These are phyloP conservation scores for Notechis scutatus DNA, from an alignment of 2,113 vertebrate species.

Conservation along the genomic window DNA sequence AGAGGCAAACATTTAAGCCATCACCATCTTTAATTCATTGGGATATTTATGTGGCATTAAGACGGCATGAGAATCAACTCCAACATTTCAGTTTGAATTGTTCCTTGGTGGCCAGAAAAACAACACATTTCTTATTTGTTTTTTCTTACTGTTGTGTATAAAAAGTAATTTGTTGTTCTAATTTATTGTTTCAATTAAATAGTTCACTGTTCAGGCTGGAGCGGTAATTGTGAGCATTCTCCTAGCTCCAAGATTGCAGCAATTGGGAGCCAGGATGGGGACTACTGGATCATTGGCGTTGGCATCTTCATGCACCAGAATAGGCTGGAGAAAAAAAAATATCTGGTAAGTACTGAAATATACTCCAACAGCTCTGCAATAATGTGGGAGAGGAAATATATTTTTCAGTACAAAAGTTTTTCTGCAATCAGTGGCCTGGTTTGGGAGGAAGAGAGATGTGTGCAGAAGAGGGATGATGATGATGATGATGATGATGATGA, in stretches of 20 bases:
- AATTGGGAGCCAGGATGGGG: neutral
- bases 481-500: too few relatives aligned
- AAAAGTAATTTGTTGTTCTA: neutral
- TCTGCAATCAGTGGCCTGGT: neutral
- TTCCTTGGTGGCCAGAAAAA: neutral
- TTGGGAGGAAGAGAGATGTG: neutral
- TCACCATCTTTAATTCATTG: neutral
- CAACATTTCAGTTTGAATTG: neutral
- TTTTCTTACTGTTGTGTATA: neutral
- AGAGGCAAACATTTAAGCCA: neutral
- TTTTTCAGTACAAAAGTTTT: neutral
- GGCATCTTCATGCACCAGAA: neutral
- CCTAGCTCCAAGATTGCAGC: neutral
- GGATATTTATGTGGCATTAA: neutral
- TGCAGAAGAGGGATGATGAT: neutral
- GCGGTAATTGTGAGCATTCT: neutral
- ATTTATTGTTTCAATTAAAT: neutral
- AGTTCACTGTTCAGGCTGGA: neutral
- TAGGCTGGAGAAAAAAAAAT: neutral
- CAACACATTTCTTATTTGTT: neutral
- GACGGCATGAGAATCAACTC: neutral
- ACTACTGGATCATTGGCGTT: neutral
- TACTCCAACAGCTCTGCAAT: neutral
- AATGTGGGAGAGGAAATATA: neutral
- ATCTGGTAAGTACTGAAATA: neutral